A percentile compares a stretch with the other conserved stretches of the same genome.
These are phyloP conservation scores for Sorex araneus DNA, from an alignment of 2,113 vertebrate genomes.

Conservation along the genomic window DNA sequence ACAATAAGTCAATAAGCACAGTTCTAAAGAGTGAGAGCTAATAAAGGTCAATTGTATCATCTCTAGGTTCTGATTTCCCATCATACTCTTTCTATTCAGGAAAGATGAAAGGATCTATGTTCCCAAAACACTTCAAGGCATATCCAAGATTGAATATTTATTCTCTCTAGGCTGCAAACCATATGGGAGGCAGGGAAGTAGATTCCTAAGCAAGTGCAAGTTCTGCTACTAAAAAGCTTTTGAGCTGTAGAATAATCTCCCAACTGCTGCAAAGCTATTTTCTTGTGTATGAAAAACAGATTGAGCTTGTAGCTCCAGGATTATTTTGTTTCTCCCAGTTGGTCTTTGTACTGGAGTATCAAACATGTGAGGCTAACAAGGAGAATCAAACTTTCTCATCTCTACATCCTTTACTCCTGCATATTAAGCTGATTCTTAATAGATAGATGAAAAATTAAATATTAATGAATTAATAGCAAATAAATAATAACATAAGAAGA, in stretches of 20 bases:
- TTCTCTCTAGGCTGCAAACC: background rate
- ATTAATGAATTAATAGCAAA: no score
- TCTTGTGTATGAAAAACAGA: background rate
- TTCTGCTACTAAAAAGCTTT: background rate
- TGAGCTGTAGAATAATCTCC: background rate
- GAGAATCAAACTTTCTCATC: background rate
- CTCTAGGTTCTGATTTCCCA: background rate
- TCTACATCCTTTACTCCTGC: background rate
- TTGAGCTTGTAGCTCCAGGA: background rate
- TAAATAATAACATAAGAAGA: background rate
- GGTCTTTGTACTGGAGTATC: background rate
- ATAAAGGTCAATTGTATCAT: background rate
- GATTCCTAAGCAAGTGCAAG: background rate
- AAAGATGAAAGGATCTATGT: background rate
- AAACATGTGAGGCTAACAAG: background rate
- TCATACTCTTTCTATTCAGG: slow-evolving; percentile 2
- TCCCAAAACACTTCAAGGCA: background rate
- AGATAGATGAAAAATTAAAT: background rate
- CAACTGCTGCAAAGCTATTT: background rate
- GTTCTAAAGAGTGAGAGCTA: background rate
- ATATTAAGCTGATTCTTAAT: background rate
- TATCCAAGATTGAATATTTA: background rate
- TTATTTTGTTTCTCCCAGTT: background rate
- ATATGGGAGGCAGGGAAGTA: background rate
- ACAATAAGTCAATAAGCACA: background rate